Base-by-base conservation (phyloP, 2,797 vertebrate species). In the Thripadectes ignobilis region DNA sequence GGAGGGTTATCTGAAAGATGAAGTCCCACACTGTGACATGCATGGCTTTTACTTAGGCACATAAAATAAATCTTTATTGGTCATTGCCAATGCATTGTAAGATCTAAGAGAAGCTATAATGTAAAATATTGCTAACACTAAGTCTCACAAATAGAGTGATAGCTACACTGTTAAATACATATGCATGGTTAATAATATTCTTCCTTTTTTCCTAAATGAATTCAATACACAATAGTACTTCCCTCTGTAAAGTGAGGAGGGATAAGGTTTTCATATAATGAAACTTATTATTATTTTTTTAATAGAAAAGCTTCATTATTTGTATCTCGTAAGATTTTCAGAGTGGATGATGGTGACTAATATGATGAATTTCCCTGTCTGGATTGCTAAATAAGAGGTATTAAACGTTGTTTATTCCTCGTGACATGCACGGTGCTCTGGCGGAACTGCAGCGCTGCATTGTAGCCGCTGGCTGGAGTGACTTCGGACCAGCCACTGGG, bases 111-210 rank as follows among this genome's bases (percentile, higher is more conserved):
- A 17, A 78, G 10, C 3, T 76, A 2, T 90, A 66, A 36, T 26
- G 27, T 52, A 24, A 66, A 72, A 16, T 52, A 2, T 3, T 13
- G 8, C 26, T 61, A 36, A 48, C 24, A 14, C 5, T 24, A 10
- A n/a, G 12, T 48, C 19, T 76, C 23, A 34, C 3, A 14, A 62
- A 39, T 58, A 30, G 16, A 7, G 17, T 61, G 26, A 36, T 71
- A 29, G 10, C 3, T 34, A 8, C 0, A 0, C 8, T 69, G 6
- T 32, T 68, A 26, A 36, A 24, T 65, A 26, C 46, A 5, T 65
- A 15, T 14, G 52, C 1, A 6, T 32, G 5, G 20, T 7, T 90
- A 54, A 18, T 74, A 11, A 24, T 34, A 79, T 61, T 51, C 7
- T 55, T 51, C 9, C 7, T n/a, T 68, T 12, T 77, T 75, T 90